These are phyloP conservation scores for Neodiprion pinetum DNA, from an alignment of 1,140 invertebrate genomes.

Conservation along the genomic window DNA sequence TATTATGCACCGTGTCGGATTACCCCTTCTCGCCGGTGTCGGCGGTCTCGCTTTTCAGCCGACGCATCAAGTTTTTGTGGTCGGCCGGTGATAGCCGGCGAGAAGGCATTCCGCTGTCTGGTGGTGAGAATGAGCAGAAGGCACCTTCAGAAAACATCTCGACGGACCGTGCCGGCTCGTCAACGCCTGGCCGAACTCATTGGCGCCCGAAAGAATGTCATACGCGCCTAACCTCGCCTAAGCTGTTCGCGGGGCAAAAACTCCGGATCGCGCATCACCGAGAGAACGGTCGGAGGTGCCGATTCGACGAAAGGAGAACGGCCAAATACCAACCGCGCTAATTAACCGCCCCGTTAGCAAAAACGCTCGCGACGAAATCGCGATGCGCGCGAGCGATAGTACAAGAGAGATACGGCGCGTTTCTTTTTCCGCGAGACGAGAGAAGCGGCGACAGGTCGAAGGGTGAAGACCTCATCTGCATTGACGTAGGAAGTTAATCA, in stretches of 20 bases:
- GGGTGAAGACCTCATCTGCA: too few relatives aligned
- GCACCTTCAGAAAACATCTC: background rate
- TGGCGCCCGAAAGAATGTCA: background rate
- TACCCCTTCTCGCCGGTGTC: background rate
- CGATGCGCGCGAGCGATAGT: background rate
- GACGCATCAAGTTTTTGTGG: background rate
- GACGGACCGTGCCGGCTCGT: background rate
- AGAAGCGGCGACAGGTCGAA: too few relatives aligned
- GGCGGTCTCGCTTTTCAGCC: background rate
- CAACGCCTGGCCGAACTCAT: background rate
- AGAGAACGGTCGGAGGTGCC: background rate
- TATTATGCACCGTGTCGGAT: conserved; percentile 7
- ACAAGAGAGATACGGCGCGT: background rate
- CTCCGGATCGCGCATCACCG: background rate
- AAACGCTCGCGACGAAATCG: background rate
- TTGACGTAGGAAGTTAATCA: too few relatives aligned
- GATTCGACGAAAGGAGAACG: background rate
- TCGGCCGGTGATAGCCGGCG: background rate
- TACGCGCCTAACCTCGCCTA: background rate
- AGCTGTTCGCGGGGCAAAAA: background rate
- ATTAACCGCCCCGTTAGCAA: background rate
- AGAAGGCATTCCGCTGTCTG: background rate
- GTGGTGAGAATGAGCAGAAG: conserved; percentile 4
- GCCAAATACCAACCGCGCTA: background rate
- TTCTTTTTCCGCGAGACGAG: background rate